A percentile compares a stretch with the other conserved stretches of the same genome.
Conservation (phyloP, 1,140 invertebrate species). For the Drosophila truncata region DNA sequence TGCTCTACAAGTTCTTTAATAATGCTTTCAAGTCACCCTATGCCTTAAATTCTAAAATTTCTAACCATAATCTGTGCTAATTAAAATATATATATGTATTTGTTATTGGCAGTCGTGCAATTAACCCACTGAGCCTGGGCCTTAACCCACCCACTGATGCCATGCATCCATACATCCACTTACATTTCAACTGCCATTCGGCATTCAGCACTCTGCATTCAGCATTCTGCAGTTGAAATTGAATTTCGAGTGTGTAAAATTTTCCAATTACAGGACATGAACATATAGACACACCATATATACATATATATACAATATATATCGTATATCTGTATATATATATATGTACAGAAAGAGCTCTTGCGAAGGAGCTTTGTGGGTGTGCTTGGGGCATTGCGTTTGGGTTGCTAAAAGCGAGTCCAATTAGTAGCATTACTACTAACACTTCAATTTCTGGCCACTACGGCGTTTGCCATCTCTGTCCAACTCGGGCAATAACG, state of each 20-base stretch:
- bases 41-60: not conserved
- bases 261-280: constrained; percentile 80
- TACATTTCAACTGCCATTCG: constrained; percentile 26
- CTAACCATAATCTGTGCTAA: constrained; percentile 19
- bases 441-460: constrained; percentile 81
- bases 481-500: constrained; percentile 60
- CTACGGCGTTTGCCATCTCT: constrained; percentile 7
- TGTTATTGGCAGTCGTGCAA: constrained; percentile 1
- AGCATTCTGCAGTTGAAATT: constrained; percentile 58
- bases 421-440: constrained; percentile 84
- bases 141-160: constrained; percentile 14
- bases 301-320: not conserved
- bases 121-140: constrained; percentile 36
- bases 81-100: constrained; percentile 12
- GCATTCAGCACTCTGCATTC: not conserved
- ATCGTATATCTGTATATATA: no score
- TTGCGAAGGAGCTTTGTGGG: constrained; percentile 51
- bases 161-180: not conserved
- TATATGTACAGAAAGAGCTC: constrained; percentile 14
- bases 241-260: constrained; percentile 82
- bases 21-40: not conserved
- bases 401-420: constrained; percentile 77
- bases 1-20: not conserved
- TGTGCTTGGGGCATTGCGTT: constrained; percentile 38
- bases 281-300: constrained; percentile 15